Evolutionary conservation across 2,888 invertebrate genomes (phyloP).

Genomic region (Drosophila crucigera): DNA sequence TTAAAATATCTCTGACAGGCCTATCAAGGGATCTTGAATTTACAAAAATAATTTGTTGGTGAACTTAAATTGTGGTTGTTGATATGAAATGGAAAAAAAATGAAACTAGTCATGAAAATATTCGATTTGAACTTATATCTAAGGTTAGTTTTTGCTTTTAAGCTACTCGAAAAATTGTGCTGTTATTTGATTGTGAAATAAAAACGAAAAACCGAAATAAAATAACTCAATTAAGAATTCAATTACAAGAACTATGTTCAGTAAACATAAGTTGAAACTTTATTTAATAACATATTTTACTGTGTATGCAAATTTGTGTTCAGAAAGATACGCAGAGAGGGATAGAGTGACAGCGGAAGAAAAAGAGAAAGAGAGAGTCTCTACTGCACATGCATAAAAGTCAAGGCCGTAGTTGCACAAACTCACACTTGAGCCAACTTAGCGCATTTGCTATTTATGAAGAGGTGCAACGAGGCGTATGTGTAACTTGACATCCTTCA

Average conservation of each 20-base stretch:
- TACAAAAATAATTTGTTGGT: background rate
- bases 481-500: slow-evolving; percentile 62
- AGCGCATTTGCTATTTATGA: slow-evolving; percentile 1
- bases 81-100: background rate
- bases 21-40: background rate
- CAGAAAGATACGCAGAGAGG: background rate
- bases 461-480: slow-evolving; percentile 41
- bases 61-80: background rate
- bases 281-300: background rate
- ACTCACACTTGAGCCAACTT: slow-evolving; percentile 1
- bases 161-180: background rate
- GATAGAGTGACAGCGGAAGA: background rate
- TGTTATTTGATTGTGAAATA: background rate
- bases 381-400: background rate
- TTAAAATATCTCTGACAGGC: background rate
- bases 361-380: background rate
- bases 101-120: background rate
- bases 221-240: background rate
- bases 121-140: no score
- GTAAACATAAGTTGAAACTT: background rate
- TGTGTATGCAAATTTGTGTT: background rate
- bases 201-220: background rate
- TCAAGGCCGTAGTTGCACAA: slow-evolving; percentile 18
- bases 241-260: background rate
- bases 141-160: background rate